These are phyloP conservation scores for Rhombomys opimus DNA, from an alignment of 2,113 vertebrate genomes.

Conservation along the genomic window DNA sequence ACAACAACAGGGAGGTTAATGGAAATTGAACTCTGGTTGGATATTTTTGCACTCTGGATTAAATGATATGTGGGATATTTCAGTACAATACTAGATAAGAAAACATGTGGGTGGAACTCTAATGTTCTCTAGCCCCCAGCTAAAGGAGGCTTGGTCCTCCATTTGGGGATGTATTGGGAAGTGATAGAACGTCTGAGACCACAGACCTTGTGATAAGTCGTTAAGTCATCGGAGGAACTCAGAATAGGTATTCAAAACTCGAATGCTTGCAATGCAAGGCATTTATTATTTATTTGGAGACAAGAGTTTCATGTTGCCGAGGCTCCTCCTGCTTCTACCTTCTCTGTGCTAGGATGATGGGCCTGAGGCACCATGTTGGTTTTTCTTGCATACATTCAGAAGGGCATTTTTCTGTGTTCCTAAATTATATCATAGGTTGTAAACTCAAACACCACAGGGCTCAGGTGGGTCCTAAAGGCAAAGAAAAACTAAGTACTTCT, in stretches of 20 bases:
- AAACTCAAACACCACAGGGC: background rate
- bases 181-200: background rate
- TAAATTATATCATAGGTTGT: background rate
- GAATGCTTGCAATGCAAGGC: background rate
- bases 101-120: background rate
- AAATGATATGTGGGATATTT: background rate
- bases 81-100: background rate
- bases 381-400: background rate
- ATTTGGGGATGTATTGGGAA: background rate
- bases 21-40: background rate
- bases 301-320: background rate
- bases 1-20: background rate
- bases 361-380: background rate
- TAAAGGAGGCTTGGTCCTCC: background rate
- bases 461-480: background rate
- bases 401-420: background rate
- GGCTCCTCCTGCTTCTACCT: background rate
- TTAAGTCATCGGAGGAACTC: background rate
- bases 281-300: background rate
- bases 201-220: background rate
- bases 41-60: background rate
- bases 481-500: background rate
- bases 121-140: background rate
- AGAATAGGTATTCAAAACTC: background rate
- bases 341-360: background rate